Base-by-base conservation (phyloP, 1,140 invertebrate genomes). In the Drosophila micromelanica region DNA sequence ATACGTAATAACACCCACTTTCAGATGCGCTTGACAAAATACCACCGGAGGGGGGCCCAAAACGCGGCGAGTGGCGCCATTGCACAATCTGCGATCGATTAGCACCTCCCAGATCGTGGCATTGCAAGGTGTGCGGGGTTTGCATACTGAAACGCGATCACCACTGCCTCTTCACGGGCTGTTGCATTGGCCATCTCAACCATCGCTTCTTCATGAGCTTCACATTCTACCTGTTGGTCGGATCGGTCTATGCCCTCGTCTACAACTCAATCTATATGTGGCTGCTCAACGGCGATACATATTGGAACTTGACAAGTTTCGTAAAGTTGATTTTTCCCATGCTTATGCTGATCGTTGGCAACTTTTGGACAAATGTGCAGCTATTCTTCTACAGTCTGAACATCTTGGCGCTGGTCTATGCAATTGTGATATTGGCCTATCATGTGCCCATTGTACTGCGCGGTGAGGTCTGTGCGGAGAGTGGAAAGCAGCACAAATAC, bases 121-220 rank as follows among this genome's bases (percentile, higher is more conserved):
- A 99, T 91, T 99, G 98, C 87, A 92, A 94, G 52, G 94, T 93
- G 43, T 99, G 98, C 78, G 89, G 93, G 65, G 91, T 93, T 20
- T 99, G 98, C 90, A 95, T 99, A 51, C 86, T 98, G 38, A 98
- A 97, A 90, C 94, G 97, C 73, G 98, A 99, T 91, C 98, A 99
- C 92, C 98, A 99, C 90, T 99, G 98, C 90, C 95, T 96, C 48
- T 99, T 98, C 91, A 95, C 96, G 23, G 96, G 95, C 9, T 96
- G 95, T 89, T 99, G 98, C 92, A 93, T 99, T 11, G 98, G 98
- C 0, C 96, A 98, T 87, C 94, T 94, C 52, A 99, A 99, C 93
- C 95, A 97, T 80, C 93, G 97, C 86, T 98, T 96, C 91, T 99
- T 98, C 84, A 93, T 97, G 7, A 94, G 95, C 80, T 97, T 98